Evolutionary conservation across 2,797 vertebrate species (phyloP).

Genomic region (Tapera naevia): DNA sequence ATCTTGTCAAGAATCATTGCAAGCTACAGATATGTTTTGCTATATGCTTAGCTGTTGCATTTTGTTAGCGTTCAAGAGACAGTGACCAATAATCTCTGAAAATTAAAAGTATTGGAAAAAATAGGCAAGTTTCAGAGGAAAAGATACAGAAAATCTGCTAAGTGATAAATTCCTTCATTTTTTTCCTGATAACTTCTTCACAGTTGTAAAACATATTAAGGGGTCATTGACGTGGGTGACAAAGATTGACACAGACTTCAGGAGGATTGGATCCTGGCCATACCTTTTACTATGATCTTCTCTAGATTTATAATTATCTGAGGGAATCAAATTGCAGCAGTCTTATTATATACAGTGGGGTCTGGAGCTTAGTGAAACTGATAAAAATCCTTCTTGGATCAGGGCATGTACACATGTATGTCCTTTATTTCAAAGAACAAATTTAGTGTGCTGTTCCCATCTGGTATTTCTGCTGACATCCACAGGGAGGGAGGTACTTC

Average conservation of each 20-base stretch:
- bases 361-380: constrained; percentile 8
- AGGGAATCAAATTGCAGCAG: not conserved
- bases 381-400: not conserved
- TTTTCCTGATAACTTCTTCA: not conserved
- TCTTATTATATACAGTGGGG: not conserved
- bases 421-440: constrained; percentile 36
- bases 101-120: not conserved
- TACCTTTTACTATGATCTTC: not conserved
- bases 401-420: not conserved
- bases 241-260: not conserved
- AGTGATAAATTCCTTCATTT: not conserved
- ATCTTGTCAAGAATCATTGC: not conserved
- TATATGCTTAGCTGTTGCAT: not conserved
- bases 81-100: not conserved
- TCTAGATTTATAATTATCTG: not conserved
- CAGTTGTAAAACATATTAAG: not conserved
- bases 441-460: constrained; percentile 7
- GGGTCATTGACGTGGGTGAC: not conserved
- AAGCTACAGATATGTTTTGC: not conserved
- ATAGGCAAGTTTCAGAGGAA: not conserved
- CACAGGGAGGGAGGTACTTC: not conserved
- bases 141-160: not conserved
- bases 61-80: not conserved
- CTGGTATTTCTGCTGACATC: constrained; percentile 34
- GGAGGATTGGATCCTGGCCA: not conserved